Evolutionary conservation across 2,888 invertebrate genomes (phyloP).

Genomic region (Meganola albula): DNA sequence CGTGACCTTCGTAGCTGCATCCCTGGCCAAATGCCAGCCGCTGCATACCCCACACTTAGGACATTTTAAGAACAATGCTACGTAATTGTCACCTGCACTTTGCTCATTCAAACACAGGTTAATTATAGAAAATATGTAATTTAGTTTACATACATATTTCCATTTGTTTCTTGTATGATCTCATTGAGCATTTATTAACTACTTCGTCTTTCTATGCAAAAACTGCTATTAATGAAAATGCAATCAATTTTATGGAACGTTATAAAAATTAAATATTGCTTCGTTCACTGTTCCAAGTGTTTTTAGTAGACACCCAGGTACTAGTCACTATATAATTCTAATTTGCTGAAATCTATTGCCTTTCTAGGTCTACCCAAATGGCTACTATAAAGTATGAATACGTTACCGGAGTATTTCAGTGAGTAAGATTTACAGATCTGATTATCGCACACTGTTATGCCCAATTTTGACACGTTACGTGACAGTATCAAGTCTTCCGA

Average conservation of each 20-base stretch:
- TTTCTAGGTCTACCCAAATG: too few species aligned
- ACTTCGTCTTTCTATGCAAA: too few species aligned
- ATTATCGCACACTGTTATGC: slow-evolving; percentile 40
- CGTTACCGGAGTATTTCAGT: slow-evolving; percentile 31
- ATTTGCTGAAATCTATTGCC: too few species aligned
- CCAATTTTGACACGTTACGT: slow-evolving; percentile 44
- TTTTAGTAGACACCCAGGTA: too few species aligned
- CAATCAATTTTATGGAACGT: too few species aligned
- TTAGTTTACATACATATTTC: too few species aligned
- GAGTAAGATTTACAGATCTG: slow-evolving; percentile 28
- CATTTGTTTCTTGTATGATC: too few species aligned
- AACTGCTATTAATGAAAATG: too few species aligned
- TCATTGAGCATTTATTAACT: too few species aligned
- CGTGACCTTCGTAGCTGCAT: slow-evolving; percentile 60
- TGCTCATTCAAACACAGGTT: slow-evolving; percentile 1
- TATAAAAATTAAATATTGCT: too few species aligned
- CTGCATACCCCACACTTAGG: slow-evolving; percentile 32
- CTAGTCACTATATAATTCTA: too few species aligned
- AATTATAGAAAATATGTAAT: neutral
- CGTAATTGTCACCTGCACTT: slow-evolving; percentile 12
- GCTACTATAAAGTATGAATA: slow-evolving; percentile 23
- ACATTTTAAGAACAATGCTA: slow-evolving; percentile 20
- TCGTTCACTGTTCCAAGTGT: too few species aligned
- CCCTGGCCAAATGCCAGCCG: slow-evolving; percentile 59
- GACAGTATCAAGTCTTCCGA: slow-evolving; percentile 38